These are phyloP conservation scores for Lacanobia wlatinum DNA, from an alignment of 2,888 invertebrate genomes.

Conservation along the genomic window DNA sequence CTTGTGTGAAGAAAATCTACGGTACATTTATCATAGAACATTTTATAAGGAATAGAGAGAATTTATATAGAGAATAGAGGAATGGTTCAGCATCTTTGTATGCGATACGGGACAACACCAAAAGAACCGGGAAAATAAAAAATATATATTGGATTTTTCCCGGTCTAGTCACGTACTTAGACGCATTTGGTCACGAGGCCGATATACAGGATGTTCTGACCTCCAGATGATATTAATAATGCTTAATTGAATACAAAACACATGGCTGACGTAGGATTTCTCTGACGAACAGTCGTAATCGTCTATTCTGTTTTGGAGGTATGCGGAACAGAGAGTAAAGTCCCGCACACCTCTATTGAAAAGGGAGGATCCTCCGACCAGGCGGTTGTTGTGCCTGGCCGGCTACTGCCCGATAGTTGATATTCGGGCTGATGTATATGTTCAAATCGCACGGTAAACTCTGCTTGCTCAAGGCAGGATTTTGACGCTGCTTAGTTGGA, in stretches of 20 bases:
- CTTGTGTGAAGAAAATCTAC: background rate
- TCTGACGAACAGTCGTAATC: background rate
- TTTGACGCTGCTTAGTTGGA: too few relatives aligned
- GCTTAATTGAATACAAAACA: conserved; percentile 34
- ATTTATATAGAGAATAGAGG: background rate
- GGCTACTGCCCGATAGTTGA: too few relatives aligned
- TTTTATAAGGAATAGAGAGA: too few relatives aligned
- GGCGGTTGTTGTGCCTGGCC: too few relatives aligned
- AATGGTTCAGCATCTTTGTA: conserved; percentile 19
- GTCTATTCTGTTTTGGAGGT: too few relatives aligned
- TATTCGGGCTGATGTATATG: too few relatives aligned
- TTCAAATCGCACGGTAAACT: too few relatives aligned
- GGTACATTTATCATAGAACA: background rate
- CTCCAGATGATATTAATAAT: conserved; percentile 37
- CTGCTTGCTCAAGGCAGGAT: too few relatives aligned
- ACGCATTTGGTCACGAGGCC: conserved; percentile 46
- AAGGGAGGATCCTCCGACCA: too few relatives aligned
- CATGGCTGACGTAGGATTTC: background rate
- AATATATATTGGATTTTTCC: conserved; percentile 48
- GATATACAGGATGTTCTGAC: conserved; percentile 21
- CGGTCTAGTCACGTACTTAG: conserved; percentile 56
- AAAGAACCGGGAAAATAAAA: conserved; percentile 29
- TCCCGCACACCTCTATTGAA: too few relatives aligned
- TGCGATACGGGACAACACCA: conserved; percentile 22
- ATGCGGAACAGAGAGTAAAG: too few relatives aligned